phyloP scores from a whole-genome alignment of 1,140 invertebrate species.

The Agrilus planipennis region DNA sequence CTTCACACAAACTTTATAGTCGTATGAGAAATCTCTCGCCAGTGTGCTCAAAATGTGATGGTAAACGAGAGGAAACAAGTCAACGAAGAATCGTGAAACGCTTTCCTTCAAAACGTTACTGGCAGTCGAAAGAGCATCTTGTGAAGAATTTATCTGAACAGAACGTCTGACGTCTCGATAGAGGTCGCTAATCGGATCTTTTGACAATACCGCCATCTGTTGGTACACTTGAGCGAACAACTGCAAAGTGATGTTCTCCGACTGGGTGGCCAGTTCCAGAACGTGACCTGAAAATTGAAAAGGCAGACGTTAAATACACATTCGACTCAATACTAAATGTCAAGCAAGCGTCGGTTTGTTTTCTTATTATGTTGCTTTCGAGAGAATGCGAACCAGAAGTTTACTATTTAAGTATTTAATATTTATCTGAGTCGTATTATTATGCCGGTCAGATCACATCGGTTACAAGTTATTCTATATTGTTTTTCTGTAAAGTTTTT shows the following conservation, averaged over 20 bases:
- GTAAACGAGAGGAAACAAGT: slow-evolving; percentile 73
- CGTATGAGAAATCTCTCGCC: slow-evolving; percentile 51
- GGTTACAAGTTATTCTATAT: no score
- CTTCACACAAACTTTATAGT: slow-evolving; percentile 65
- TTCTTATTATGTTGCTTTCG: no score
- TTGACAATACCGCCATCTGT: slow-evolving; percentile 50
- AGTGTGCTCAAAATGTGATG: slow-evolving; percentile 43
- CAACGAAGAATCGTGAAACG: slow-evolving; percentile 65
- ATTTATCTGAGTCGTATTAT: no score
- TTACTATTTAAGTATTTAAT: no score
- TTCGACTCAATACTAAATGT: no score
- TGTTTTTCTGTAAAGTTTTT: no score
- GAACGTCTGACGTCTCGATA: slow-evolving; percentile 60
- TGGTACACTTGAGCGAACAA: slow-evolving; percentile 65
- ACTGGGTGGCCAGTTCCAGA: slow-evolving; percentile 53
- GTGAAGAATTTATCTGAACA: slow-evolving; percentile 32
- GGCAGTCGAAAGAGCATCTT: slow-evolving; percentile 21
- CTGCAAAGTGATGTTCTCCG: slow-evolving; percentile 65
- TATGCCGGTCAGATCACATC: no score
- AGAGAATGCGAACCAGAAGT: no score
- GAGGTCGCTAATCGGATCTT: slow-evolving; percentile 47
- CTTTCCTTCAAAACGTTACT: slow-evolving; percentile 43
- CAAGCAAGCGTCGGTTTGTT: no score
- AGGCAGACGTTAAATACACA: no score
- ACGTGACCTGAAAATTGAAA: slow-evolving; percentile 57